These are phyloP conservation scores for Zoanthus sociatus DNA, from an alignment of 92 coral and sea anemone species.

Conservation along the genomic window DNA sequence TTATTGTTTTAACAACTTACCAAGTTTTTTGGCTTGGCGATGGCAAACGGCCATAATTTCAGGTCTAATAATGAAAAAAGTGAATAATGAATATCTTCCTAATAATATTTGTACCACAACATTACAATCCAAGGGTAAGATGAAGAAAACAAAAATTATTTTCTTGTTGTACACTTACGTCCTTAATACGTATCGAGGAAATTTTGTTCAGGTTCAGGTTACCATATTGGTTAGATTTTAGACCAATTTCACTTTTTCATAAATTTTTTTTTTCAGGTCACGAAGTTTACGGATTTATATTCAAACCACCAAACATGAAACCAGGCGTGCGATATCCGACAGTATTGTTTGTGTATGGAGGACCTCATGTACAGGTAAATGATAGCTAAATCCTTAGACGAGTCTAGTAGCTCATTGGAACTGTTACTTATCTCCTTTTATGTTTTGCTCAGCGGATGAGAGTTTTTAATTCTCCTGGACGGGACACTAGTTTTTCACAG, in stretches of 20 bases:
- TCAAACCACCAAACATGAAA: conserved; percentile 85
- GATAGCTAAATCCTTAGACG: neutral
- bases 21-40: no score
- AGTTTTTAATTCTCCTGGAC: no score
- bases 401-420: no score
- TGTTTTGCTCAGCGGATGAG: no score
- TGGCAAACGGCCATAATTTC: no score
- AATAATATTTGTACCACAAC: no score
- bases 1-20: no score
- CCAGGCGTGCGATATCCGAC: conserved; percentile 89
- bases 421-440: no score
- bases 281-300: conserved; percentile 89
- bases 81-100: no score
- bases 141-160: neutral
- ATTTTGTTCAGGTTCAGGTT: neutral
- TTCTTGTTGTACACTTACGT: neutral
- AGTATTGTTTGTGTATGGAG: conserved; percentile 93
- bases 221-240: neutral
- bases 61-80: no score
- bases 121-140: no score
- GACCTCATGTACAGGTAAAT: conserved; percentile 96
- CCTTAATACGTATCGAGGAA: neutral
- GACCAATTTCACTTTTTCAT: neutral
- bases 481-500: no score
- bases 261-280: conserved; percentile 68